These are phyloP conservation scores for Drosophila ogumai DNA, from an alignment of 1,140 invertebrate species.

Conservation along the genomic window DNA sequence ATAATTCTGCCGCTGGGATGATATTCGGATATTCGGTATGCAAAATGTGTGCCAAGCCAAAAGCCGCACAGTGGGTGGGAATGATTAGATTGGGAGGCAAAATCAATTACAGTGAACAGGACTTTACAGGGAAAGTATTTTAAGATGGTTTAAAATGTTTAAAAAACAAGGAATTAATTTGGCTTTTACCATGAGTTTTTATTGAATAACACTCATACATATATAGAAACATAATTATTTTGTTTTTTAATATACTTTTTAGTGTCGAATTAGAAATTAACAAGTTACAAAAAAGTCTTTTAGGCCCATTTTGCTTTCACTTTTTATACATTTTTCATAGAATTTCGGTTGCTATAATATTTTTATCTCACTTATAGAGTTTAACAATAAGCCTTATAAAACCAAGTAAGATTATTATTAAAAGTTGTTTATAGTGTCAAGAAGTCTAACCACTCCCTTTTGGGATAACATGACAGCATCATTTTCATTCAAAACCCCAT, in stretches of 20 bases:
- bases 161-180: background rate
- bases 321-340: too few species aligned
- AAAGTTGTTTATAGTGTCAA: background rate
- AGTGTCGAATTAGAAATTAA: background rate
- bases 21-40: slow-evolving; percentile 51
- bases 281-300: background rate
- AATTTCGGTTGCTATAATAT: background rate
- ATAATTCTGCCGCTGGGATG: slow-evolving; percentile 65
- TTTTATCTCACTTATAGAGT: background rate
- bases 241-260: background rate
- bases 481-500: background rate
- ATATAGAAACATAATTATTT: background rate
- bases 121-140: background rate
- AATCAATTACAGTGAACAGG: background rate
- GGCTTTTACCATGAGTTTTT: background rate
- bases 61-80: slow-evolving; percentile 30
- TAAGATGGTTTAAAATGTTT: too few species aligned
- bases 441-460: background rate
- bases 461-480: background rate
- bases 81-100: background rate
- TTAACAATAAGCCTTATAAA: background rate
- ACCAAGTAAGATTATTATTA: background rate
- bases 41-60: slow-evolving; percentile 76
- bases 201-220: background rate
- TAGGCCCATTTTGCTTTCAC: background rate